Evolutionary conservation across 2,888 invertebrate species (phyloP), one percentile per base, ranked within the genome.

Genomic region (Neoaliturus tenellus): DNA sequence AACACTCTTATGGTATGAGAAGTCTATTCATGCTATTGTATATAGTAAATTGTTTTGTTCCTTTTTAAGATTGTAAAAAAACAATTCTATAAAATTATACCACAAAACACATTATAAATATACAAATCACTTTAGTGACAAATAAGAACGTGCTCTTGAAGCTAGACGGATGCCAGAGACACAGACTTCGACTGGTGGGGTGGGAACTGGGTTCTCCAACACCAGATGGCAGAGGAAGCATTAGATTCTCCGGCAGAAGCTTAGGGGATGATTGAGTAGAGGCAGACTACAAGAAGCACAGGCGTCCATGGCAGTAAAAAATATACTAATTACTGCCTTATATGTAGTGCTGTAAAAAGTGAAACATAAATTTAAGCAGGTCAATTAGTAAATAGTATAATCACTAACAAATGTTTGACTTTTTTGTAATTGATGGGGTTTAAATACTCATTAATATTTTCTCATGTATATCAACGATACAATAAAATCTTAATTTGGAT

Each of bases 241-340:
- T 20, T 55, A 55, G 17, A 55, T 5, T 12, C 55, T 55, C 55
- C 17, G 23, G 10, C 28, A n/a, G 55, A 23, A 62, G 62, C 62
- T 62, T 62, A 62, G 31, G 62, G 62, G 62, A 62, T 62, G 62
- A 62, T 62, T 62, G 31, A 62, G 62, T 3, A 62, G 28, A 28
- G 5, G 17, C 62, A 62, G 62, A 62, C 62, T 28, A 14, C 20
- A 55, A 23, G 55, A 48, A 55, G 12, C 44, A 41, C 41, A 55
- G 55, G 23, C 55, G 23, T 6, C 12, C 55, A 55, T 23, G 55
- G 55, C n/a, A 55, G 23, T 20, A 55, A 55, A 55, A 55, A 55
- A 20, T 12, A 14, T 14, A 55, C 55, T 55, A 48, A 48, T 48
- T 48, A n/a, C 35, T 35, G 35, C 14, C 48, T 48, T 3, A 14